Evolutionary conservation across 2,888 invertebrate species (phyloP), one percentile per base, ranked within the genome.

Genomic region (Cenopis cana): DNA sequence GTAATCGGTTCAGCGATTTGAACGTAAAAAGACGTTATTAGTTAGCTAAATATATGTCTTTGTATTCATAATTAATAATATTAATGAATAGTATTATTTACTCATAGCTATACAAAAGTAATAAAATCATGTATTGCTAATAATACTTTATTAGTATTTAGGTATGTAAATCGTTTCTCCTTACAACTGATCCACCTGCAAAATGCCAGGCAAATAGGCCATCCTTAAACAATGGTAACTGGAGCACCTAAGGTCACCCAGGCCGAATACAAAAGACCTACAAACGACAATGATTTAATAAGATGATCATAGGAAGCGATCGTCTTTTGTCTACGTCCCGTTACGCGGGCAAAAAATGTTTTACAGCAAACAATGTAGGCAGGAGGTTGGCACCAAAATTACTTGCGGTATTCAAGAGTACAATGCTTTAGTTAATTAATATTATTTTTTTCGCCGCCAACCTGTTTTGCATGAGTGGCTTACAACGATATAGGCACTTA

Each of bases 381-480:
- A 79, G 80, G 81, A 78, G 83, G 81, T 86, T 79, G 84, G 82
- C 74, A 76, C 76, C 76, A 79, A 33, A 82, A 79, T 78, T 73
- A 76, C 73, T 83, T 84, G 81, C 87, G 87, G 83, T 86, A 85
- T 82, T 75, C 83, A 83, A 76, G 74, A 73, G 81, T 52, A 71
- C 71, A 67, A 71, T 61, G 61, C 61, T 55, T 24, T 49, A 55
- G 61, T 66, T 71, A 71, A 67, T 71, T 66, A 66, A 55, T 71
- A 41, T 57, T 9, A 14, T 55, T 66, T 65, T 66, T 67, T 65
- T 66, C 29, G 20, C 33, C 9, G 46, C 18, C 55, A 67, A 60
- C 66, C 61, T 56, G 67, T 67, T 71, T 71, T 67, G 71, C 67
- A 56, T 61, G 66, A 71, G 60, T 61, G 55, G 59, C 61, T 71